These are phyloP conservation scores for Petrophora chlorosata DNA, from an alignment of 2,888 invertebrate species.

Conservation along the genomic window DNA sequence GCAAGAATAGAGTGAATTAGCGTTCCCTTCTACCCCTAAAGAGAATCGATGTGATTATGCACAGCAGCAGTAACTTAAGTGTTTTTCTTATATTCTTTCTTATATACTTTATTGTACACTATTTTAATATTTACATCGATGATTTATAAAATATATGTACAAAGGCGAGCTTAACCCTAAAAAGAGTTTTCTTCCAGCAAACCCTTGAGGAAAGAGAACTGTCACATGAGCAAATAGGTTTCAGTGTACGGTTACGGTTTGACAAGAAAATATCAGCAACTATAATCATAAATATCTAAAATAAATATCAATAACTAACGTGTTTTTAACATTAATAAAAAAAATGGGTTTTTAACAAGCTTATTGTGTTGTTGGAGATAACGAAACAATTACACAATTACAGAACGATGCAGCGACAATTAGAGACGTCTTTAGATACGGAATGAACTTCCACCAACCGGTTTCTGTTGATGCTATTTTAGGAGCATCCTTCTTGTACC, in stretches of 20 bases:
- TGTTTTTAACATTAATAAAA: slow-evolving; percentile 7
- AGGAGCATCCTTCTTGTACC: slow-evolving; percentile 24
- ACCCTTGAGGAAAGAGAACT: too few species aligned
- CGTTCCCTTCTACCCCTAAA: background rate
- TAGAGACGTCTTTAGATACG: slow-evolving; percentile 32
- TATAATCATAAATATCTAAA: too few species aligned
- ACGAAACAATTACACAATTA: slow-evolving; percentile 38
- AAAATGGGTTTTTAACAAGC: slow-evolving; percentile 20
- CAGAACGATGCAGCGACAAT: slow-evolving; percentile 34
- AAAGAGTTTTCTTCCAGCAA: too few species aligned
- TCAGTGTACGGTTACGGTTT: too few species aligned
- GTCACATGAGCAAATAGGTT: too few species aligned
- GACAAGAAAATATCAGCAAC: too few species aligned
- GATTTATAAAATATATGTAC: too few species aligned
- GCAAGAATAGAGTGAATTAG: background rate
- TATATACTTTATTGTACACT: too few species aligned
- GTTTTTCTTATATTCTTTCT: too few species aligned
- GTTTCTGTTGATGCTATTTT: slow-evolving; percentile 35
- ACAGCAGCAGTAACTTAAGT: background rate
- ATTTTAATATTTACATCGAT: too few species aligned
- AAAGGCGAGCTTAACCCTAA: too few species aligned
- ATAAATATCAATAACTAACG: too few species aligned
- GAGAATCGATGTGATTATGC: background rate
- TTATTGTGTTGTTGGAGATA: slow-evolving; percentile 36
- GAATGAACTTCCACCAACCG: slow-evolving; percentile 30